Base-by-base conservation (phyloP, 2,888 invertebrate genomes). In the Eristalinus aeneus region DNA sequence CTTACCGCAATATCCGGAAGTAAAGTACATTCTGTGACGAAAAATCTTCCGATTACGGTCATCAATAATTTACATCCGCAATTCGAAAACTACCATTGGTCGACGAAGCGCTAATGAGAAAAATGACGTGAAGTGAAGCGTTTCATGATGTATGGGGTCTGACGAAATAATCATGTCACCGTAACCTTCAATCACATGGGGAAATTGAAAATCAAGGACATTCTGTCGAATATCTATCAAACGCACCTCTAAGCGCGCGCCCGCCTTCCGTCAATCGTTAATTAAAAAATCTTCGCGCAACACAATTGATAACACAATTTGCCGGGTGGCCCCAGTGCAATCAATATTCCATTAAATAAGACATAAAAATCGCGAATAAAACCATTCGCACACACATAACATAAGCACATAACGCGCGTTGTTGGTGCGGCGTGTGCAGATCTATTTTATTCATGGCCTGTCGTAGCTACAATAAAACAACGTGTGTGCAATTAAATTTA, bases 401-500 rank as follows among this genome's bases (percentile, higher is more conserved):
- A 46, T 46, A 46, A 46, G 16, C 46, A 46, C 46, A 46, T 46
- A n/a, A 46, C n/a, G 16, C 6, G 46, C n/a, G 46, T 16, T 8
- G 16, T 16, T 16, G 16, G 46, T 5, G 27, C 27, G 27, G 27
- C 27, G 16, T 46, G 8, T 16, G 63, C 77, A 58, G 60, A 63
- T 79, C 75, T 73, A 39, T 65, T 81, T 81, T 86, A 81, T 86
- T 82, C 85, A 77, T 78, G 22, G 54, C 71, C 46, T 46, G 46
- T 86, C 74, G 81, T 81, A 69, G 73, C 77, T 36, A 63, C 74
- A 78, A 82, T 81, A 82, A 77, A 86, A 82, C 82, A 86, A 82
- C 23, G 65, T 69, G n/a, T 68, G 39, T 77, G 77, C 86, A 82
- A 86, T 86, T 86, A 86, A 86, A 86, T 86, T 86, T 82, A 82